These are phyloP conservation scores for Zoanthus sociatus DNA, from an alignment of 92 coral and sea anemone genomes.

Conservation along the genomic window DNA sequence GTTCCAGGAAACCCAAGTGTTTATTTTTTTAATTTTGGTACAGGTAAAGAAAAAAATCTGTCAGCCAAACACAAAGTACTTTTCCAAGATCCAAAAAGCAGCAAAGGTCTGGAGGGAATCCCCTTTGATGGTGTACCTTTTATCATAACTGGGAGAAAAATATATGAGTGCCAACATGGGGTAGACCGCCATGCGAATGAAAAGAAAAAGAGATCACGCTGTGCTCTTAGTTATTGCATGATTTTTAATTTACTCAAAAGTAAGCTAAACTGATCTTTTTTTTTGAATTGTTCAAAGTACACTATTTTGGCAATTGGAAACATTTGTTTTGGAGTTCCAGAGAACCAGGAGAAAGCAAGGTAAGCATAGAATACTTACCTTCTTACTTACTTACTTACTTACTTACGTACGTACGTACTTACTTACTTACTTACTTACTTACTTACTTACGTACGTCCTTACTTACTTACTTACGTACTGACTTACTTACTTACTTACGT, in stretches of 20 bases:
- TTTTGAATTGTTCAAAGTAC: slow-evolving; percentile 4
- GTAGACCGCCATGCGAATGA: not conserved
- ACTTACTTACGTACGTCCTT: no score
- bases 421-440: no score
- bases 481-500: no score
- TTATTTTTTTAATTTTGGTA: not conserved
- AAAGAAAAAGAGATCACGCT: not conserved
- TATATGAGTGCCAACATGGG: not conserved
- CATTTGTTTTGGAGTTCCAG: slow-evolving; percentile 45
- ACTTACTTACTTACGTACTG: no score
- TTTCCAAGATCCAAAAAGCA: not conserved
- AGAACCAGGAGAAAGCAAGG: slow-evolving; percentile 49
- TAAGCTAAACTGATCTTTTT: not conserved
- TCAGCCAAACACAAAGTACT: not conserved
- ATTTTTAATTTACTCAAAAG: not conserved
- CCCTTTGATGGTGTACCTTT: not conserved
- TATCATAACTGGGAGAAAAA: not conserved
- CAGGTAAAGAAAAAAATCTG: not conserved
- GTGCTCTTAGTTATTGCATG: not conserved
- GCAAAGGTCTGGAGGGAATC: not conserved
- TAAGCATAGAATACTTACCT: not conserved
- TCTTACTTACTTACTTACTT: no score
- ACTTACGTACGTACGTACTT: no score
- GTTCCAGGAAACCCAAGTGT: not conserved
- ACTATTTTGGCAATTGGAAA: slow-evolving; percentile 27